These are phyloP conservation scores for Caenorhabditis panamensis DNA, from an alignment of 2,888 invertebrate genomes.

Conservation along the genomic window DNA sequence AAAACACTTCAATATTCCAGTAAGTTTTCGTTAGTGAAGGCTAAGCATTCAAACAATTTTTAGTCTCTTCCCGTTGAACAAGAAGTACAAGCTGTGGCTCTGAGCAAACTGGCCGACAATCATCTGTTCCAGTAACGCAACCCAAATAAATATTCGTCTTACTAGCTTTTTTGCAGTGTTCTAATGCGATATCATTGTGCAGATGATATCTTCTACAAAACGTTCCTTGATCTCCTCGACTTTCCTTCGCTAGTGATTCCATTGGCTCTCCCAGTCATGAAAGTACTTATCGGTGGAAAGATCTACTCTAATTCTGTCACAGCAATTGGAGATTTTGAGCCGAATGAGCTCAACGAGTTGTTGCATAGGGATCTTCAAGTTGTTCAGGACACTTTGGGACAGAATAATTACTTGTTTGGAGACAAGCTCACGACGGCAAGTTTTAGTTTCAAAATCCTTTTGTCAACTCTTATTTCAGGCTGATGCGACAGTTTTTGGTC, in stretches of 20 bases:
- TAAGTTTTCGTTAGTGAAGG: neutral
- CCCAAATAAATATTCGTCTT: neutral
- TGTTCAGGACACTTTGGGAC: constrained; percentile 91
- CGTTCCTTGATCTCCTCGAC: constrained; percentile 26
- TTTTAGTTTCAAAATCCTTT: constrained; percentile 24
- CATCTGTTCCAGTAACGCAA: constrained; percentile 41
- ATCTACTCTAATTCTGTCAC: constrained; percentile 15
- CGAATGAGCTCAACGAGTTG: constrained; percentile 49
- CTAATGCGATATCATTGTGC: constrained; percentile 42
- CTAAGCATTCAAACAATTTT: neutral
- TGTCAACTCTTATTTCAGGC: constrained; percentile 55
- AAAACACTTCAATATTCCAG: constrained; percentile 53
- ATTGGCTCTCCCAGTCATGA: constrained; percentile 32
- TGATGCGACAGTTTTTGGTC: constrained; percentile 77
- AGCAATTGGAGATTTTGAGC: constrained; percentile 56
- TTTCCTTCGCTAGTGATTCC: constrained; percentile 24
- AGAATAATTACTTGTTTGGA: constrained; percentile 92
- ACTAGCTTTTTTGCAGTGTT: constrained; percentile 15
- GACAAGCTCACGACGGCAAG: constrained; percentile 92
- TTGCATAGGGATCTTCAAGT: constrained; percentile 89
- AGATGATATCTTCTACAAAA: constrained; percentile 41
- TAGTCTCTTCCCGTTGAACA: constrained; percentile 23
- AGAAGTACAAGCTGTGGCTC: constrained; percentile 40
- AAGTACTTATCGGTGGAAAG: constrained; percentile 24
- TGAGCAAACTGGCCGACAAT: constrained; percentile 45